Evolutionary conservation across 2,888 invertebrate species (phyloP).

Genomic region (Drosophila mayaguana): DNA sequence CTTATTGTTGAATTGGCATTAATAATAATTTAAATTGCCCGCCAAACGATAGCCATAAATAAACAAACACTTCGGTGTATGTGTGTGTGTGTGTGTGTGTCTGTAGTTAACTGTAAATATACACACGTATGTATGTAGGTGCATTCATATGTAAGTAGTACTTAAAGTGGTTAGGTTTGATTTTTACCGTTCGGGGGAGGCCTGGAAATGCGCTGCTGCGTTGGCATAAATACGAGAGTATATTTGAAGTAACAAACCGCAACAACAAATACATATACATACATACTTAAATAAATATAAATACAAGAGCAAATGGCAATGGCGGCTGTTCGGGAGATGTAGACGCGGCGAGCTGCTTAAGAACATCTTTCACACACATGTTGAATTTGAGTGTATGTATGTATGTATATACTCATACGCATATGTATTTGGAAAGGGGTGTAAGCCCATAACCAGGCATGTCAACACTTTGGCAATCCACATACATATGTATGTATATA

Average conservation of each 20-base stretch:
- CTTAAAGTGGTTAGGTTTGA: slow-evolving; percentile 59
- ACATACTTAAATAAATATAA: neutral
- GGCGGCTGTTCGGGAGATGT: slow-evolving; percentile 50
- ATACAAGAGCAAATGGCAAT: slow-evolving; percentile 37
- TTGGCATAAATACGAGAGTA: slow-evolving; percentile 24
- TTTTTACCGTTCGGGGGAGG: slow-evolving; percentile 20
- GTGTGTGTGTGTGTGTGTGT: neutral
- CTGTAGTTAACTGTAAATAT: slow-evolving; percentile 15
- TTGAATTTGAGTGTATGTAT: slow-evolving; percentile 23
- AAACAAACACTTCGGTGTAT: slow-evolving; percentile 39
- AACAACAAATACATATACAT: slow-evolving; percentile 13
- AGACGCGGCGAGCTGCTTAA: slow-evolving; percentile 26
- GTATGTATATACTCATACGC: neutral
- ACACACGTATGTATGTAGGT: neutral
- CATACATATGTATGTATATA: neutral
- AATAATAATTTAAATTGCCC: slow-evolving; percentile 63
- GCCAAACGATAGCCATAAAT: slow-evolving; percentile 50
- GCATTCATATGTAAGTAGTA: slow-evolving; percentile 19
- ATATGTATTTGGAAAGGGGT: neutral
- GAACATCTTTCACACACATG: slow-evolving; percentile 64
- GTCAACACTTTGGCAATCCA: slow-evolving; percentile 52
- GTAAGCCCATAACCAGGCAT: slow-evolving; percentile 43
- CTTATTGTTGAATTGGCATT: slow-evolving; percentile 70
- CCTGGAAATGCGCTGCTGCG: slow-evolving; percentile 40
- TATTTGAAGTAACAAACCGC: slow-evolving; percentile 52